These are phyloP conservation scores for Fragum whitleyi DNA, from an alignment of 2,888 invertebrate genomes.

Conservation along the genomic window DNA sequence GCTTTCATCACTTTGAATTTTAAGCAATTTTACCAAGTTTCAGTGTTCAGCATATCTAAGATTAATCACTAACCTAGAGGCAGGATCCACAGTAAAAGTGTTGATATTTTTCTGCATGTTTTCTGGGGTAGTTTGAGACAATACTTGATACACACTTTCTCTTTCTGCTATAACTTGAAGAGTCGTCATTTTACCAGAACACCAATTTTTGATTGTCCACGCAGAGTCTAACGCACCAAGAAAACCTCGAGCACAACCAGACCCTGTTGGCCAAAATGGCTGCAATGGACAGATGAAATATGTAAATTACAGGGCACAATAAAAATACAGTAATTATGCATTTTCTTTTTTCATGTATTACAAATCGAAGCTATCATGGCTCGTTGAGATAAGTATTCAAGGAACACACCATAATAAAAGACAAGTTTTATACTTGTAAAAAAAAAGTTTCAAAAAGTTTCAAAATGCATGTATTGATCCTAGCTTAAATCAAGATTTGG, in stretches of 20 bases:
- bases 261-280: conserved; percentile 99
- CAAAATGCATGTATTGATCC: too few relatives aligned
- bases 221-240: conserved; percentile 97
- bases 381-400: too few relatives aligned
- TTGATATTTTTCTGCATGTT: conserved; percentile 94
- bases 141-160: conserved; percentile 95
- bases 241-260: conserved; percentile 98
- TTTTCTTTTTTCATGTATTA: too few relatives aligned
- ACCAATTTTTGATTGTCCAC: conserved; percentile 96
- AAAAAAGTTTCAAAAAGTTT: too few relatives aligned
- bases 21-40: too few relatives aligned
- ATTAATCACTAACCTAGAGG: conserved; percentile 88
- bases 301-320: too few relatives aligned
- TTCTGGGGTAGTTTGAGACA: conserved; percentile 98
- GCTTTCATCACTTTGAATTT: too few relatives aligned
- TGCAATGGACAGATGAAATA: conserved; percentile 67
- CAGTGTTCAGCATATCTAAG: too few relatives aligned
- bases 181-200: conserved; percentile 89
- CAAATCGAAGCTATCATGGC: too few relatives aligned
- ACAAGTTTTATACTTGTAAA: too few relatives aligned
- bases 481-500: too few relatives aligned
- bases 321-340: not conserved
- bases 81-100: conserved; percentile 87
- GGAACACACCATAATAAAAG: too few relatives aligned
- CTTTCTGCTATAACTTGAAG: conserved; percentile 95